Evolutionary conservation across 2,797 vertebrate genomes (phyloP), one percentile per base, ranked within the genome.

Genomic region (Otolemur crassicaudatus): DNA sequence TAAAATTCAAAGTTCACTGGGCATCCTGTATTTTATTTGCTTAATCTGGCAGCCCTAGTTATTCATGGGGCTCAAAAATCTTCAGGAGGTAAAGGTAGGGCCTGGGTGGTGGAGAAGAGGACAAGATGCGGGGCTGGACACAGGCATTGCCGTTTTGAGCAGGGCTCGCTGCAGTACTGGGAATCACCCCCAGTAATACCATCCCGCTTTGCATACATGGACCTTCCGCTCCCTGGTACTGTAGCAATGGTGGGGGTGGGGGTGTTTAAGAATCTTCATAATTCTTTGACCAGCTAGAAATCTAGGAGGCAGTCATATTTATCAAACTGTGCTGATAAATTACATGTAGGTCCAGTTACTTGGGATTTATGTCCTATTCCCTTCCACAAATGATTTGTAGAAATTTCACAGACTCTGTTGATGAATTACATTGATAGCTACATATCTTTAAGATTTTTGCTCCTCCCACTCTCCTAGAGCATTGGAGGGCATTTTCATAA

Each of bases 151-250:
- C 0, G 16, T 8, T 20, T 31, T 10, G 23, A 75, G n/a, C 40
- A 31, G n/a, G 31, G 14, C 31, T 56, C 60, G 67, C 46, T 12
- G 0, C 14, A 5, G 56, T 31, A 34, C 46, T 37, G 13, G 40
- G 20, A 23, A 7, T 12, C 0, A 0, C 40, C 27, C 5, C 17
- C 10, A 53, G 49, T 16, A 16, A 16, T 16, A 22, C 23, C 19
- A 0, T 4, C 37, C 31, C 53, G 56, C 34, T 8, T 19, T 23
- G 37, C 34, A 34, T 16, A 3, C 2, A 5, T 1, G 23, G 58
- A 58, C n/a, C 80, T 49, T 60, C 73, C 1, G 2, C 34, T 27
- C 19, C 2, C 31, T n/a, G 83, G 31, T 7, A 2, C 3, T 13
- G 1, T 2, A 20, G 29, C 16, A 6, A 3, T 0, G 4, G 37